These are phyloP conservation scores for Argopecten irradians DNA, from an alignment of 1,140 invertebrate species.

Conservation along the genomic window DNA sequence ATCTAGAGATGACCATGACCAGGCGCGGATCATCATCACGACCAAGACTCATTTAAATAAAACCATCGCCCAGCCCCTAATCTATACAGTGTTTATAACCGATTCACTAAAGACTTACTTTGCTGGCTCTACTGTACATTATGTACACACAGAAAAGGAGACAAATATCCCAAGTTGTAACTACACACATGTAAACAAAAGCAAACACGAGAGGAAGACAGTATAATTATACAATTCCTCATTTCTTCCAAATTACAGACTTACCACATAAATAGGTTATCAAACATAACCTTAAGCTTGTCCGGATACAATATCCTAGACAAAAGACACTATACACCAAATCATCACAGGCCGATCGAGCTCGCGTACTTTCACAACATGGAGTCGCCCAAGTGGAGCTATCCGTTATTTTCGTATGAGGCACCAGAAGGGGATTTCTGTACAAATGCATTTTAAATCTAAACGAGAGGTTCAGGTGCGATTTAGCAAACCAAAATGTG, in stretches of 20 bases:
- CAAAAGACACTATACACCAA: not conserved
- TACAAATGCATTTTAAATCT: too few species aligned
- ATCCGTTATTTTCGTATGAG: conserved; percentile 20
- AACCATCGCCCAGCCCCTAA: too few species aligned
- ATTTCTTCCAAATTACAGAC: not conserved
- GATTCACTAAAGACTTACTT: too few species aligned
- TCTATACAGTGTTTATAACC: too few species aligned
- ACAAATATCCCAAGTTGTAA: too few species aligned
- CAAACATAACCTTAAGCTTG: not conserved
- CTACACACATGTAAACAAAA: not conserved
- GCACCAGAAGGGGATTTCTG: not conserved
- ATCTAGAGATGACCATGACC: too few species aligned
- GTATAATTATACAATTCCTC: not conserved
- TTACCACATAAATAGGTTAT: not conserved
- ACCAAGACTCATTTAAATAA: too few species aligned
- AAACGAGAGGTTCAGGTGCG: too few species aligned
- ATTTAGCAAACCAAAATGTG: too few species aligned
- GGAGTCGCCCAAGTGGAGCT: not conserved
- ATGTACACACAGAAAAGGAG: too few species aligned
- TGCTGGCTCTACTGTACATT: too few species aligned
- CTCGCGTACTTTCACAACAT: not conserved
- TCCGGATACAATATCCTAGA: not conserved
- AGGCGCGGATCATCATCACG: too few species aligned
- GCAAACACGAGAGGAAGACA: not conserved
- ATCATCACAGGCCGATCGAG: not conserved